Evolutionary conservation across 2,113 vertebrate species (phyloP).

Genomic region (Rhizomys pruinosus): DNA sequence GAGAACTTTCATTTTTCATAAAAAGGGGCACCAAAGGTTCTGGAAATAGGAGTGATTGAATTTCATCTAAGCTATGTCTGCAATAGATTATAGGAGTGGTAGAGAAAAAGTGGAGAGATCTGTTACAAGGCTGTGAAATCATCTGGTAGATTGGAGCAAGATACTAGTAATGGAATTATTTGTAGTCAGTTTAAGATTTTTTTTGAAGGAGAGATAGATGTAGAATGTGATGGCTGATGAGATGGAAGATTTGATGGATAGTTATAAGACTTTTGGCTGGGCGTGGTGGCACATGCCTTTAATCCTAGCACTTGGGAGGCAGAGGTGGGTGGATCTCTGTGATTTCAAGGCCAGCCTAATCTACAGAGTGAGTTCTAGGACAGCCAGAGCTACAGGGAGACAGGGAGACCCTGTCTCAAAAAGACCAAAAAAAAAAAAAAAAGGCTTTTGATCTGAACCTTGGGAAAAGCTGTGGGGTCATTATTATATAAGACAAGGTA

Average conservation of each 20-base stretch:
- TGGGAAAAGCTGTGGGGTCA: background rate
- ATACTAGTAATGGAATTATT: background rate
- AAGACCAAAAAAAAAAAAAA: too few relatives aligned
- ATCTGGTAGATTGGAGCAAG: background rate
- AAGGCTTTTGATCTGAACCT: background rate
- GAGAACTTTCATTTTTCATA: constrained; percentile 11
- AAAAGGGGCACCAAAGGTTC: constrained; percentile 22
- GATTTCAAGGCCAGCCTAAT: too few relatives aligned
- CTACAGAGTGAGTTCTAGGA: too few relatives aligned
- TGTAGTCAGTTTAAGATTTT: background rate
- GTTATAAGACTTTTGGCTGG: background rate
- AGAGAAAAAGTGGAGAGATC: background rate
- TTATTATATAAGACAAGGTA: background rate
- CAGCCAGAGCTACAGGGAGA: too few relatives aligned
- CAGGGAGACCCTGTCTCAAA: too few relatives aligned
- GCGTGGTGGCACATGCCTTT: too few relatives aligned
- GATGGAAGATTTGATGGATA: background rate
- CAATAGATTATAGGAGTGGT: background rate
- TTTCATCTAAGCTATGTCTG: background rate
- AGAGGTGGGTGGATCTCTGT: too few relatives aligned
- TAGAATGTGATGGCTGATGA: background rate
- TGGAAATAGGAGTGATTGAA: background rate
- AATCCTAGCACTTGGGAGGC: too few relatives aligned
- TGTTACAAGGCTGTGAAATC: background rate
- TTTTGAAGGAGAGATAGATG: constrained; percentile 22